A percentile compares a stretch with the other conserved stretches of the same genome.
Evolutionary conservation across 2,888 invertebrate genomes (phyloP).

Genomic region (Exocentrus adspersus): DNA sequence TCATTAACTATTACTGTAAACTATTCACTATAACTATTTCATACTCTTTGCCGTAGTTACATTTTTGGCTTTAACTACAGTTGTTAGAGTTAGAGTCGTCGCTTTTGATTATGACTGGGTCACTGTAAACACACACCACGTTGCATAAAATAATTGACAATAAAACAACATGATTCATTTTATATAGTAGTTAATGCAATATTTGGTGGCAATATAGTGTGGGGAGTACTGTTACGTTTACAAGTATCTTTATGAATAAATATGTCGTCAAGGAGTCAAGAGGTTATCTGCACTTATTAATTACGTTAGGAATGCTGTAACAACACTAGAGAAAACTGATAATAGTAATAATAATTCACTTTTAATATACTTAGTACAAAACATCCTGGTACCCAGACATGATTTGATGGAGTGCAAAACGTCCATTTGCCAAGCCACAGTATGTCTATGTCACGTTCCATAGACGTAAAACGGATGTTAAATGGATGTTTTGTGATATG

Average conservation of each 20-base stretch:
- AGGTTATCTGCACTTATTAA: constrained; percentile 11
- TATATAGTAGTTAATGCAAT: background rate
- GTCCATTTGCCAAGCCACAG: too few relatives aligned
- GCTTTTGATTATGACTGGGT: constrained; percentile 28
- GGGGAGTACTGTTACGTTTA: background rate
- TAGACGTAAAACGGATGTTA: too few relatives aligned
- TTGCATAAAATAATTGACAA: background rate
- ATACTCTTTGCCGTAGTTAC: constrained; percentile 36
- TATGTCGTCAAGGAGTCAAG: background rate
- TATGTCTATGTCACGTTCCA: too few relatives aligned
- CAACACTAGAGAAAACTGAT: background rate
- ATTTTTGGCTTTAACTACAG: constrained; percentile 39
- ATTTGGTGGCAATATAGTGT: background rate
- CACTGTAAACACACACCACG: background rate
- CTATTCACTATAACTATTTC: background rate
- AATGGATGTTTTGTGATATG: too few relatives aligned
- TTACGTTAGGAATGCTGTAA: background rate
- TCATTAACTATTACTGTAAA: background rate
- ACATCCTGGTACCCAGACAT: too few relatives aligned
- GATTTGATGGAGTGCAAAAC: too few relatives aligned
- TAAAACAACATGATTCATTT: background rate
- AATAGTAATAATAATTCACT: too few relatives aligned
- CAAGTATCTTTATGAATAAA: constrained; percentile 1
- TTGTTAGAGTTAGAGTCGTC: constrained; percentile 31
- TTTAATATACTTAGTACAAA: too few relatives aligned